Evolutionary conservation across 2,888 invertebrate genomes (phyloP).

Genomic region (Leptarthrus brevirostris): DNA sequence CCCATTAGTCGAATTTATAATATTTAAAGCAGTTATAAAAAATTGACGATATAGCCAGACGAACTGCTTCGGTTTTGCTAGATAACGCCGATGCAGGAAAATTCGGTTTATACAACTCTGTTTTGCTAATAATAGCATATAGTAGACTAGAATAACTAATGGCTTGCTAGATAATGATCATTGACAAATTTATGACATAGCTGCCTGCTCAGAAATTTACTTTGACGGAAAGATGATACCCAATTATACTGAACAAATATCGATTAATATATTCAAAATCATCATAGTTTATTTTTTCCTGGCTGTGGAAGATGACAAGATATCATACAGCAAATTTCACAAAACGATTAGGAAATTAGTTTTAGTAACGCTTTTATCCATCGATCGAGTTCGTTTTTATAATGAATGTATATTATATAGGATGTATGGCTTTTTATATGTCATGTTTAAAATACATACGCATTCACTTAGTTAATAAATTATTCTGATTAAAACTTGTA

Average conservation of each 20-base stretch:
- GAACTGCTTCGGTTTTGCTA: conserved; percentile 3
- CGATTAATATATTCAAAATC: conserved; percentile 29
- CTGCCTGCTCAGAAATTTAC: conserved; percentile 1
- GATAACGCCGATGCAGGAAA: too few species aligned
- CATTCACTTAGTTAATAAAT: too few species aligned
- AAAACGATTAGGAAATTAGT: conserved; percentile 24
- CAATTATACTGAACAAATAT: conserved; percentile 31
- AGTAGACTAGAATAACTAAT: conserved; percentile 19
- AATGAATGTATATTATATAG: conserved; percentile 20
- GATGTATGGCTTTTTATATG: too few species aligned
- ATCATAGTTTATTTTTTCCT: neutral
- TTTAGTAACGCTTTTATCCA: conserved; percentile 34
- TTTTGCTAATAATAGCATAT: neutral
- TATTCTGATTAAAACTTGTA: too few species aligned
- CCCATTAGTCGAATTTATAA: conserved; percentile 33
- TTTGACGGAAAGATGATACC: conserved; percentile 22
- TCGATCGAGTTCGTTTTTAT: neutral
- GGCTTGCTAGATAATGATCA: conserved; percentile 32
- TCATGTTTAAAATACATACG: too few species aligned
- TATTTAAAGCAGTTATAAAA: conserved; percentile 16
- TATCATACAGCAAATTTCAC: conserved; percentile 18
- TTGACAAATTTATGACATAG: conserved; percentile 17
- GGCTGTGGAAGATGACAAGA: neutral
- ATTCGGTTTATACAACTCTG: too few species aligned
- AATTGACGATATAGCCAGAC: conserved; percentile 18